Percentiles rank a stretch among this genome's conserved stretches.
phyloP scores from a whole-genome alignment of 2,113 vertebrate genomes.

The Anolis sagrei region DNA sequence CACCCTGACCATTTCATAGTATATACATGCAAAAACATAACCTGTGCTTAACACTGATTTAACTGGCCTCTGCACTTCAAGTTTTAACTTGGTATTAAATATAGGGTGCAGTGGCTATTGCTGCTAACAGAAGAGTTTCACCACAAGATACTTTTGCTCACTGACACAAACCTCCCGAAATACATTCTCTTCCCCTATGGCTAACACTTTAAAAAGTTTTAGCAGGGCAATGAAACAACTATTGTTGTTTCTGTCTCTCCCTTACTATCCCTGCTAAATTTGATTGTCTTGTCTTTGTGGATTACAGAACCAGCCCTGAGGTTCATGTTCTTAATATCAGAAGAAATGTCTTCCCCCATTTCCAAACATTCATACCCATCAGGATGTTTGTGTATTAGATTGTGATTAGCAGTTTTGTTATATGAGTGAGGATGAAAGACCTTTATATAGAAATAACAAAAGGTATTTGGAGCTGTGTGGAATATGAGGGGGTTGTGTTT shows the following conservation, averaged over 20 bases:
- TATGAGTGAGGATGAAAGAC: background rate
- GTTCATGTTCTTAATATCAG: background rate
- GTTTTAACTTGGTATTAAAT: background rate
- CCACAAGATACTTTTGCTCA: background rate
- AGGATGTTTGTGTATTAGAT: background rate
- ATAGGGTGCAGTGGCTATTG: background rate
- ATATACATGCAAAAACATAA: no score
- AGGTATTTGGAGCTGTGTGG: no score
- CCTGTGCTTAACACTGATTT: no score
- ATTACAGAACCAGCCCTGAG: background rate
- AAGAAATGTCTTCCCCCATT: background rate
- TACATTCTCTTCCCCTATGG: background rate
- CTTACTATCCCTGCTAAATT: background rate
- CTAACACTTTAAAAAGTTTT: background rate
- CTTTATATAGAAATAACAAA: conserved; percentile 5
- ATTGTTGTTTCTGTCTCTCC: background rate
- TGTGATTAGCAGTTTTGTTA: background rate
- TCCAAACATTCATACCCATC: background rate
- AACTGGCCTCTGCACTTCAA: background rate
- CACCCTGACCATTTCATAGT: no score
- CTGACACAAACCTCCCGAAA: background rate
- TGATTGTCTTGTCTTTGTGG: background rate
- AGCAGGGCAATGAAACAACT: background rate
- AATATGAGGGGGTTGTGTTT: background rate
- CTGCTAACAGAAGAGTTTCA: background rate